These are phyloP conservation scores for Tetragonisca angustula DNA, from an alignment of 2,888 invertebrate species.

Conservation along the genomic window DNA sequence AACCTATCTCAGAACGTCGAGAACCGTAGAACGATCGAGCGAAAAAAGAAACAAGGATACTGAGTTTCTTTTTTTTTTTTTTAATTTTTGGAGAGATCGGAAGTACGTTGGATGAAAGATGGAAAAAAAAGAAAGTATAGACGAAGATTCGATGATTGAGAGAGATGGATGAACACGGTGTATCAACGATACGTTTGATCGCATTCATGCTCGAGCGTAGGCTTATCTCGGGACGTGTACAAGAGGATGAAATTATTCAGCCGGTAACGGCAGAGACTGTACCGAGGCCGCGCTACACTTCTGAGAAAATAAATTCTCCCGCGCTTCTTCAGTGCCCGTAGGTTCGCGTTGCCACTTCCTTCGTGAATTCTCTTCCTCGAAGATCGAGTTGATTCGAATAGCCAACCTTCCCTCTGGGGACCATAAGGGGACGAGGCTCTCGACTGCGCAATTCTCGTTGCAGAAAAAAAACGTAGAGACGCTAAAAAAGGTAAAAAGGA, in stretches of 20 bases:
- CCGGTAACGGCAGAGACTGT: constrained; percentile 60
- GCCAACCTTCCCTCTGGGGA: constrained; percentile 39
- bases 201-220: constrained; percentile 30
- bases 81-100: not conserved
- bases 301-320: constrained; percentile 75
- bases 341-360: constrained; percentile 56
- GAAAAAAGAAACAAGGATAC: not conserved
- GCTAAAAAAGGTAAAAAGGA: constrained; percentile 49
- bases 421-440: constrained; percentile 44
- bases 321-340: constrained; percentile 57
- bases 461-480: constrained; percentile 37
- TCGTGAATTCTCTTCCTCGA: constrained; percentile 63
- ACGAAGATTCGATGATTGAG: constrained; percentile 15
- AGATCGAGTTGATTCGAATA: constrained; percentile 61
- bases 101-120: not conserved
- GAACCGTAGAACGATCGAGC: constrained; percentile 19
- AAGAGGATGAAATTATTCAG: constrained; percentile 66
- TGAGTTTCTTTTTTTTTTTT: too few species aligned
- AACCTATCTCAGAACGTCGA: constrained; percentile 56
- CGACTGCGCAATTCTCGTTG: constrained; percentile 60
- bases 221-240: constrained; percentile 42
- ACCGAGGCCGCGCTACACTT: constrained; percentile 56
- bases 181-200: constrained; percentile 49
- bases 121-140: not conserved
- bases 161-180: constrained; percentile 23